A percentile compares a stretch with the other conserved stretches of the same genome.
Conservation (phyloP, 2,113 vertebrate species). For the Toxotes chatareus region DNA sequence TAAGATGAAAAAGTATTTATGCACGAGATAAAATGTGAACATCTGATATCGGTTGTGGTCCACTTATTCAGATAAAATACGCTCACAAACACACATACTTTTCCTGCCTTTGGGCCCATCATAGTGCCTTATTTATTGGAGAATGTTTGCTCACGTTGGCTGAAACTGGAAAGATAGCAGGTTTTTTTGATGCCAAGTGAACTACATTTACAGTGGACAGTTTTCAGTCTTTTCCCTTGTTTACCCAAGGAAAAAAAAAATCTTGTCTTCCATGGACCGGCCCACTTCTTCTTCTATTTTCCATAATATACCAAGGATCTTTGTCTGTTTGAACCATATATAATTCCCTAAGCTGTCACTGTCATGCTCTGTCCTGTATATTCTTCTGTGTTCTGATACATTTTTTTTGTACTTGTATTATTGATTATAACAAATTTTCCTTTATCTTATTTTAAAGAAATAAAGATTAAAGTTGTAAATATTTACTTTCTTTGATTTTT, state of each 20-base stretch:
- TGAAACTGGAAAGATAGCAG: constrained; percentile 71
- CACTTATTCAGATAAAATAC: constrained; percentile 50
- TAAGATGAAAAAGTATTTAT: constrained; percentile 80
- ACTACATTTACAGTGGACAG: constrained; percentile 34
- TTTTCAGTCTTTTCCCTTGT: constrained; percentile 18
- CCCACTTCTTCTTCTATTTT: constrained; percentile 23
- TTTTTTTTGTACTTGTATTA: constrained; percentile 92
- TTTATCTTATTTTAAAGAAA: constrained; percentile 97
- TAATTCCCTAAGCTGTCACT: constrained; percentile 63
- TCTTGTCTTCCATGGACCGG: constrained; percentile 25
- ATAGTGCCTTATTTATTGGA: constrained; percentile 80
- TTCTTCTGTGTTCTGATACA: constrained; percentile 88
- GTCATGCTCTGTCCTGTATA: constrained; percentile 86
- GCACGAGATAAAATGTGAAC: constrained; percentile 78
- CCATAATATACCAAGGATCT: constrained; percentile 57
- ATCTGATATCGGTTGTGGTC: constrained; percentile 55
- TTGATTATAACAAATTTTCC: constrained; percentile 86
- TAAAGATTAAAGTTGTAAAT: constrained; percentile 91
- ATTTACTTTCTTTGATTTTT: constrained; percentile 30
- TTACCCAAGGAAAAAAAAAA: constrained; percentile 9
- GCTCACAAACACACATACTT: constrained; percentile 2
- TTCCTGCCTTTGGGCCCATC: constrained; percentile 52
- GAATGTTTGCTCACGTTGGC: constrained; percentile 55
- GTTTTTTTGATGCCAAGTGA: constrained; percentile 48
- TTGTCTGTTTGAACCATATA: constrained; percentile 61